Evolutionary conservation across 2,797 vertebrate genomes (phyloP), one percentile per base, ranked within the genome.

Genomic region (Ctenochaetus hawaiiensis): DNA sequence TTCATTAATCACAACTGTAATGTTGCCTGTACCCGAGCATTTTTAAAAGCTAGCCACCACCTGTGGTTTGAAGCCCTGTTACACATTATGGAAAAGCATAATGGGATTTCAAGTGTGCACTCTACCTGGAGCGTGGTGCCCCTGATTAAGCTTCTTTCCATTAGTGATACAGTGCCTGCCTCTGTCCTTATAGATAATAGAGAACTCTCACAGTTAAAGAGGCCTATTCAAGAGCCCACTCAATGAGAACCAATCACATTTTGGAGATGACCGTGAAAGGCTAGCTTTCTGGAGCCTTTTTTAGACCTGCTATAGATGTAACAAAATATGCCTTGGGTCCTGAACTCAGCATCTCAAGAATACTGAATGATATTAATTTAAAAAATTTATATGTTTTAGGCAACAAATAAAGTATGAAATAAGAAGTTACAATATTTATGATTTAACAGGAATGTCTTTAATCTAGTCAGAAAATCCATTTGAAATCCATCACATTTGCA

Each of bases 21-120:
- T 53, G 9, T 5, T 43, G 22, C 30, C 48, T 48, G 48, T 26
- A 49, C 58, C 44, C 10, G 18, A 60, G 41, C 56, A 70, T 77
- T 71, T 77, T 34, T 57, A 26, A 52, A n/a, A 47, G 37, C 13
- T 6, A 9, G 8, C 23, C 1, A 1, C 43, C 43, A 62, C 62
- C 39, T 72, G 63, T 0, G 48, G 56, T 77, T 60, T 76, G 48
- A 78, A 72, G 66, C 23, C 20, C 8, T 58, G 16, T 39, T 57
- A 54, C 37, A 77, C 72, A 80, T 77, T 59, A 64, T 69, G 8
- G 34, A 78, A 63, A 18, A 53, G 43, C 18, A 30, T 79, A 67
- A 85, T 76, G 83, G 75, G 77, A 72, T 79, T 81, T 82, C 48
- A 82, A 85, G 84, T 58, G 56, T 51, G 73, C 64, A 62, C 78